phyloP scores from a whole-genome alignment of 2,797 vertebrate species.

The Phalanger gymnotis region DNA sequence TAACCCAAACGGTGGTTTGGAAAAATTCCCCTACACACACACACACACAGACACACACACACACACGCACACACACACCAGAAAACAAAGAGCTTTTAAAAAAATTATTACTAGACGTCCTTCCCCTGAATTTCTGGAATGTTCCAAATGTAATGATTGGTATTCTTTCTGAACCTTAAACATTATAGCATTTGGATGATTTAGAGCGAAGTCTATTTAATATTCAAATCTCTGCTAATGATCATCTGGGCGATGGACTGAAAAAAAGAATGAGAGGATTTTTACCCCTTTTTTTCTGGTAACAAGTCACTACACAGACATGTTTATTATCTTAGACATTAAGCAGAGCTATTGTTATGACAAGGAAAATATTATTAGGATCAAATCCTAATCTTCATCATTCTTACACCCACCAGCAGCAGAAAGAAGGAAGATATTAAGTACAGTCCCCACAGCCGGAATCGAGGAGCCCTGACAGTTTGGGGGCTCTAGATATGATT shows the following conservation, averaged over 20 bases:
- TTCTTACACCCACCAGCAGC: slow-evolving; percentile 30
- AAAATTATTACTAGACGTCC: slow-evolving; percentile 14
- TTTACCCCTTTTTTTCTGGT: slow-evolving; percentile 10
- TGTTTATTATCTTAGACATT: not conserved
- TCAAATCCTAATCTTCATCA: slow-evolving; percentile 5
- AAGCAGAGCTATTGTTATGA: slow-evolving; percentile 14
- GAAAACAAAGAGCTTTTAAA: slow-evolving; percentile 28
- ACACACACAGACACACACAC: slow-evolving; percentile 51
- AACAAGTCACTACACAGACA: not conserved
- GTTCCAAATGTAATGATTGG: not conserved
- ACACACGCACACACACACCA: slow-evolving; percentile 16
- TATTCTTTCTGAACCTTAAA: not conserved
- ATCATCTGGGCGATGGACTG: not conserved
- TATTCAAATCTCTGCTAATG: accelerated
- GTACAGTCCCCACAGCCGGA: not conserved
- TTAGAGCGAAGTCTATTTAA: slow-evolving; percentile 5
- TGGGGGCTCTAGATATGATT: not conserved
- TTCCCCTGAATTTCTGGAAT: slow-evolving; percentile 8
- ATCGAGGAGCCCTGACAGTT: slow-evolving; percentile 45
- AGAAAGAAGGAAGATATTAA: not conserved
- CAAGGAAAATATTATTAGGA: not conserved
- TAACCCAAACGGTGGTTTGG: slow-evolving; percentile 64
- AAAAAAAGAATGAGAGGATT: not conserved
- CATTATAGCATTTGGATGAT: not conserved
- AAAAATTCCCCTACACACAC: slow-evolving; percentile 47